Evolutionary conservation across 1,140 invertebrate species (phyloP).

Genomic region (Papilio polyxenes): DNA sequence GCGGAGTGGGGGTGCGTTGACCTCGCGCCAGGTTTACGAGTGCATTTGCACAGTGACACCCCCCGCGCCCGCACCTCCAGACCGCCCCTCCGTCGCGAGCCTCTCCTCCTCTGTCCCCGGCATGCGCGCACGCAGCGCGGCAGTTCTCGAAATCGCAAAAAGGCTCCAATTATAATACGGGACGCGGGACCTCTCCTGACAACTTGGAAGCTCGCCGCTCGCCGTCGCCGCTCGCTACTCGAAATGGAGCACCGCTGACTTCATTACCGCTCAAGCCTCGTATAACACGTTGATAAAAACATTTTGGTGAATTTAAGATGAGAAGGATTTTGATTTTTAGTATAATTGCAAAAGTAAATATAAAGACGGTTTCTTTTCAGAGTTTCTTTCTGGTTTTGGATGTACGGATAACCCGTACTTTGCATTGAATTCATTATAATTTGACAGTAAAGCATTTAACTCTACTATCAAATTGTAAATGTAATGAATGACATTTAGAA

Average conservation of each 20-base stretch:
- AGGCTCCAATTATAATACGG: conserved; percentile 75
- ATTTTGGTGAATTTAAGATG: not conserved
- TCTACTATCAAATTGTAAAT: not conserved
- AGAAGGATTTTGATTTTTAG: not conserved
- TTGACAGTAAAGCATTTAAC: not conserved
- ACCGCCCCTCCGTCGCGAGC: conserved; percentile 34
- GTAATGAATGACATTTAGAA: not conserved
- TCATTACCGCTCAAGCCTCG: conserved; percentile 46
- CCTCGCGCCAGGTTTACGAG: conserved; percentile 72
- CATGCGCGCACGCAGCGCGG: conserved; percentile 68
- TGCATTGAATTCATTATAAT: no score
- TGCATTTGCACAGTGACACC: conserved; percentile 77
- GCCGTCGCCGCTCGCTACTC: conserved; percentile 45
- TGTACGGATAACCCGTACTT: no score
- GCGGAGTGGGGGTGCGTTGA: conserved; percentile 67
- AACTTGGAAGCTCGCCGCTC: conserved; percentile 57
- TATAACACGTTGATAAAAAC: conserved; percentile 12
- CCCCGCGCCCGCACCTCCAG: conserved; percentile 44
- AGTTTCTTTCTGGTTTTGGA: no score
- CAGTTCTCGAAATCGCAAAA: conserved; percentile 70
- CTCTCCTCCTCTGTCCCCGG: conserved; percentile 36
- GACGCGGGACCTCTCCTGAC: conserved; percentile 50
- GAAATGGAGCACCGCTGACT: conserved; percentile 53
- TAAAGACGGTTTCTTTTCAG: no score
- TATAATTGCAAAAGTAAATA: no score